Percentiles rank a stretch among this genome's conserved stretches.
Evolutionary conservation across 2,888 invertebrate species (phyloP).

Genomic region (Orchesellides sinensis): DNA sequence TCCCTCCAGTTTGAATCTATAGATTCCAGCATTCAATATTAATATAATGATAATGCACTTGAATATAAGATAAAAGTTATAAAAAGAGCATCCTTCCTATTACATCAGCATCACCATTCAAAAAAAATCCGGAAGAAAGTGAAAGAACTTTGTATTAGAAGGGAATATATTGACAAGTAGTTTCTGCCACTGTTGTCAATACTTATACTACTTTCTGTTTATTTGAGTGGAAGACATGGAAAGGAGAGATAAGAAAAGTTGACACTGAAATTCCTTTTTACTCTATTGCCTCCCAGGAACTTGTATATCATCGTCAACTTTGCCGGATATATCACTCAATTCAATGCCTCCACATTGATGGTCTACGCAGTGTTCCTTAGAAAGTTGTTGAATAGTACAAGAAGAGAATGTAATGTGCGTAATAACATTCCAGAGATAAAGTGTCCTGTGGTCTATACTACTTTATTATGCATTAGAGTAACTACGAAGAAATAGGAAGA

Average conservation of each 20-base stretch:
- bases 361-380: not conserved
- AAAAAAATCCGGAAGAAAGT: no score
- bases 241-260: conserved; percentile 4
- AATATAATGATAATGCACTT: no score
- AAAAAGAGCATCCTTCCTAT: no score
- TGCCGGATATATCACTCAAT: not conserved
- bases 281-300: not conserved
- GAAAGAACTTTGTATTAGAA: not conserved
- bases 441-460: conserved; percentile 11
- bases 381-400: not conserved
- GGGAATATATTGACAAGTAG: conserved; percentile 10
- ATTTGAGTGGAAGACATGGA: conserved; percentile 10
- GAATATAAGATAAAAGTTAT: no score
- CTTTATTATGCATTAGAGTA: not conserved
- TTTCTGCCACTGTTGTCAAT: not conserved
- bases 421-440: conserved; percentile 23
- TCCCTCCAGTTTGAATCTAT: no score
- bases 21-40: no score
- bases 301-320: no score
- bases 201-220: not conserved
- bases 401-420: conserved; percentile 2
- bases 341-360: not conserved
- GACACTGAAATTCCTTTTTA: conserved; percentile 14
- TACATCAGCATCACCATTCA: no score
- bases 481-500: not conserved